A percentile compares a stretch with the other conserved stretches of the same genome.
Conservation (phyloP, 1,140 invertebrate genomes). For the Lysiphlebus fabarum region DNA sequence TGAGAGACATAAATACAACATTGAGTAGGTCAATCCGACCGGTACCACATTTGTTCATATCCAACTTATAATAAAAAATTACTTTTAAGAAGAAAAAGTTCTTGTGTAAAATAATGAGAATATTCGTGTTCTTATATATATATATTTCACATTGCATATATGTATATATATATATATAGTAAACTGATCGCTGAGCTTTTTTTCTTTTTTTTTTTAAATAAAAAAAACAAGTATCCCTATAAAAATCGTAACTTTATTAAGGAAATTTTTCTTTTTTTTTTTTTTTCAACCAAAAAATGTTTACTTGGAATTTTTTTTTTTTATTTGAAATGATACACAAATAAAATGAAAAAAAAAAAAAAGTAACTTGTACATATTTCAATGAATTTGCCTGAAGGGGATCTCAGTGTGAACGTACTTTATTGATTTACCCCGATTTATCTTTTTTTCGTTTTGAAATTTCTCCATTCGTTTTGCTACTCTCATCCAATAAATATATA, state of each 20-base stretch:
- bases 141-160: too few relatives aligned
- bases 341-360: not conserved
- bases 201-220: too few relatives aligned
- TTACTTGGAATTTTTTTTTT: not conserved
- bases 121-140: too few relatives aligned
- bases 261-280: conserved; percentile 16
- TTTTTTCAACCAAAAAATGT: not conserved
- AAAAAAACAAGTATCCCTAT: conserved; percentile 14
- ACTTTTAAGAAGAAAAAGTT: too few relatives aligned
- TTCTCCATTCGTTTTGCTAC: conserved; percentile 6
- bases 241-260: conserved; percentile 23
- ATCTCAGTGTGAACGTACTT: conserved; percentile 20
- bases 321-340: conserved; percentile 3
- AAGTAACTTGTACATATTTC: not conserved
- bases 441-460: conserved; percentile 10
- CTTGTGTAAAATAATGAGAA: too few relatives aligned
- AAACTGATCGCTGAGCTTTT: too few relatives aligned
- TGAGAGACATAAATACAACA: conserved; percentile 7
- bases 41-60: conserved; percentile 9
- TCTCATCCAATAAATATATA: too few relatives aligned
- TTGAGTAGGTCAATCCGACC: conserved; percentile 9
- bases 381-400: not conserved
- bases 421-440: conserved; percentile 19
- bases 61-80: not conserved
- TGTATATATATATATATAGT: too few relatives aligned